Percentiles rank a stretch among this genome's conserved stretches.
Evolutionary conservation across 2,113 vertebrate genomes (phyloP).

Genomic region (Ginglymostoma cirratum): DNA sequence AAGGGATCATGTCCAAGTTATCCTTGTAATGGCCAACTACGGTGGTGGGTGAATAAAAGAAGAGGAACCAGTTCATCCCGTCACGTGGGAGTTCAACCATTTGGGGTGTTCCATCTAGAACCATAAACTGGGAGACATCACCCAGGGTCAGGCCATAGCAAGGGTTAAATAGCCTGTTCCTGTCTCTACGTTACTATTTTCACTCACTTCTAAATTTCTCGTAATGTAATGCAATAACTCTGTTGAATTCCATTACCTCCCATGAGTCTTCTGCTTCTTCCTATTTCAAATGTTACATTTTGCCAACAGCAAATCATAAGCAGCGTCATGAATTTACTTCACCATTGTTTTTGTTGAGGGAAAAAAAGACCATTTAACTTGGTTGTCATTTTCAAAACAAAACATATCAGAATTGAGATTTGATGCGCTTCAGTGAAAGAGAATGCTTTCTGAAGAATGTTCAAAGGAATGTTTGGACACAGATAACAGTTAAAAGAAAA

Average conservation of each 20-base stretch:
- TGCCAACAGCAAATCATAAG: not conserved
- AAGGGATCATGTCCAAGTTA: too few relatives aligned
- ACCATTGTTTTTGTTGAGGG: not conserved
- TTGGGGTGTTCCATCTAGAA: too few relatives aligned
- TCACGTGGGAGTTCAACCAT: too few relatives aligned
- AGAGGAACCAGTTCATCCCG: too few relatives aligned
- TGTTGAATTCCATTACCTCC: not conserved
- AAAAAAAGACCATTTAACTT: not conserved
- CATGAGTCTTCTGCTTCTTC: not conserved
- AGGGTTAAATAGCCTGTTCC: not conserved
- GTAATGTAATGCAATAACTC: not conserved
- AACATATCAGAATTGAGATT: not conserved
- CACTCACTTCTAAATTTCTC: not conserved
- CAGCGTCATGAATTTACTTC: not conserved
- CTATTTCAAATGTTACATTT: not conserved
- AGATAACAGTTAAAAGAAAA: constrained; percentile 26
- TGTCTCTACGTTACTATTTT: not conserved
- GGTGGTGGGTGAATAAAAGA: too few relatives aligned
- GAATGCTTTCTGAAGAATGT: not conserved
- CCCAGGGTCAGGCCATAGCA: not conserved
- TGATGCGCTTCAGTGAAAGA: not conserved
- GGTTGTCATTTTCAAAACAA: not conserved
- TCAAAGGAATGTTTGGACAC: not conserved
- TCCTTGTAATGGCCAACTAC: too few relatives aligned
- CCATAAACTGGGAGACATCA: not conserved